Percentiles rank a stretch among this genome's conserved stretches.
phyloP scores from a whole-genome alignment of 2,888 invertebrate species.

The Dermolepida albohirtum region DNA sequence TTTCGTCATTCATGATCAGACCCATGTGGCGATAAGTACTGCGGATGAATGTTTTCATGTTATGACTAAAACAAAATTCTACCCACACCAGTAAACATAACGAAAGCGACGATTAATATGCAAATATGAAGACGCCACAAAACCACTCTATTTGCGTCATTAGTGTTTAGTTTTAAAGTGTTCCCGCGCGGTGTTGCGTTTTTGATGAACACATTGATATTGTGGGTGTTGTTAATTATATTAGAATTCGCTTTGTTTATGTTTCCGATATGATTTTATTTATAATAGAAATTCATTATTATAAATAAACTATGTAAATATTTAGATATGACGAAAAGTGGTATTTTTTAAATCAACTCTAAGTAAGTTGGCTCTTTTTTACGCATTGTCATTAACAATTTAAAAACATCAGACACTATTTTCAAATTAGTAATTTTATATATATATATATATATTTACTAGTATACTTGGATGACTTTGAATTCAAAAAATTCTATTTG shows the following conservation, averaged over 20 bases:
- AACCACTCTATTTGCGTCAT: conserved; percentile 31
- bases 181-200: conserved; percentile 25
- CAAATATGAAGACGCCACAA: conserved; percentile 32
- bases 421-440: no score
- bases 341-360: no score
- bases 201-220: conserved; percentile 18
- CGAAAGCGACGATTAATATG: conserved; percentile 26
- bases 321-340: no score
- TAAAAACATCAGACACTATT: no score
- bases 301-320: no score
- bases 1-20: conserved; percentile 22
- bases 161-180: conserved; percentile 24
- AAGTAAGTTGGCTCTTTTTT: no score
- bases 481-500: no score
- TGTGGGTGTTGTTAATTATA: conserved; percentile 14
- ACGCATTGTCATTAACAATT: no score
- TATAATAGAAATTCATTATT: no score
- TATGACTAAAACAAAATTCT: conserved; percentile 31
- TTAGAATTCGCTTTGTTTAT: not conserved
- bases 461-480: no score
- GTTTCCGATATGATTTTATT: not conserved
- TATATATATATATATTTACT: no score
- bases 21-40: conserved; percentile 9
- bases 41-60: conserved; percentile 13
- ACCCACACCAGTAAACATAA: conserved; percentile 23